Percentiles rank a stretch among this genome's conserved stretches.
Evolutionary conservation across 2,113 vertebrate genomes (phyloP).

Genomic region (Mobula birostris): DNA sequence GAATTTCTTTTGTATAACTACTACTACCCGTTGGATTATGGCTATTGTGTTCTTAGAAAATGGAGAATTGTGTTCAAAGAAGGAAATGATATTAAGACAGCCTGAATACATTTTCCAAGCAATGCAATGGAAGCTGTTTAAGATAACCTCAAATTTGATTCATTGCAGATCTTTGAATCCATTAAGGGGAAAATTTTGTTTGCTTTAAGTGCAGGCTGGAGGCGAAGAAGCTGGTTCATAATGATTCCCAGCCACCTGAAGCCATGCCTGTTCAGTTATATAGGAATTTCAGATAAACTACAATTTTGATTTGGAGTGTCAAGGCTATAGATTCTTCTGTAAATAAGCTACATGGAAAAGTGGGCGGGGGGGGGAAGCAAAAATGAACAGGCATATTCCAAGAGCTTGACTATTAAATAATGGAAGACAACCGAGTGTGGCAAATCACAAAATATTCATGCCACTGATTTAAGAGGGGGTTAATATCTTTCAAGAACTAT

Average conservation of each 20-base stretch:
- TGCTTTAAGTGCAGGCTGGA: not conserved
- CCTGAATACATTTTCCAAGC: not conserved
- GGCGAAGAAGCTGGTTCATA: not conserved
- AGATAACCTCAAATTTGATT: not conserved
- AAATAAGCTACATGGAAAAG: not conserved
- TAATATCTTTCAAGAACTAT: not conserved
- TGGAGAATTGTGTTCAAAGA: not conserved
- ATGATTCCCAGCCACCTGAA: not conserved
- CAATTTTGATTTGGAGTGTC: not conserved
- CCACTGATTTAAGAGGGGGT: not conserved
- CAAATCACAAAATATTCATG: too few relatives aligned
- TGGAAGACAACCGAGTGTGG: not conserved
- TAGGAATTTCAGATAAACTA: not conserved
- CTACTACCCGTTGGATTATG: not conserved
- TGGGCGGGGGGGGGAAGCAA: not conserved
- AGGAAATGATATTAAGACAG: not conserved
- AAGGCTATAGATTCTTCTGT: not conserved
- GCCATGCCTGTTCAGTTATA: not conserved
- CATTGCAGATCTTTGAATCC: not conserved
- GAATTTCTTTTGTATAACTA: not conserved
- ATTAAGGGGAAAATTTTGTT: not conserved
- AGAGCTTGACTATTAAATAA: not conserved
- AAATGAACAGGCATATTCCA: not conserved
- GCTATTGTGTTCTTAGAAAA: not conserved
- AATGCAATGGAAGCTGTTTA: not conserved